A percentile compares a stretch with the other conserved stretches of the same genome.
Conservation (phyloP, 2,888 invertebrate species). For the Tinea semifulvella region DNA sequence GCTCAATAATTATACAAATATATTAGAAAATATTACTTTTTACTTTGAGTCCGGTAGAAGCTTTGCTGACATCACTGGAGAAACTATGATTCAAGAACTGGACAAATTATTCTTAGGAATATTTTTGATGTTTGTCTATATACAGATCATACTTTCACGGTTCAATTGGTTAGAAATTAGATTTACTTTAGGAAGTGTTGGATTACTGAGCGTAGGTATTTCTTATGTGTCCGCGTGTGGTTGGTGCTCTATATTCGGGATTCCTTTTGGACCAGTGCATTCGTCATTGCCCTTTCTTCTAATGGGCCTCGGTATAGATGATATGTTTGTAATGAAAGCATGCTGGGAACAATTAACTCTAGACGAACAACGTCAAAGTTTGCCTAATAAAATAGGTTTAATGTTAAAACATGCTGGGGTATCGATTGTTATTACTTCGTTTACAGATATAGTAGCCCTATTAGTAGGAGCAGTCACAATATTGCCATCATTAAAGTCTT, state of each 20-base stretch:
- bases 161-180: slow-evolving; percentile 79
- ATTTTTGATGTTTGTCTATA: slow-evolving; percentile 76
- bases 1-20: slow-evolving; percentile 40
- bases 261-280: slow-evolving; percentile 84
- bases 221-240: slow-evolving; percentile 77
- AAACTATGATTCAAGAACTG: slow-evolving; percentile 77
- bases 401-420: slow-evolving; percentile 84
- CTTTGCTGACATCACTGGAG: slow-evolving; percentile 78
- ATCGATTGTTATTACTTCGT: slow-evolving; percentile 83
- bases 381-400: slow-evolving; percentile 72
- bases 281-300: slow-evolving; percentile 82
- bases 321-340: slow-evolving; percentile 86
- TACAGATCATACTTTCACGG: slow-evolving; percentile 76
- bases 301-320: slow-evolving; percentile 84
- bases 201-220: slow-evolving; percentile 76
- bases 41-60: slow-evolving; percentile 72
- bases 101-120: slow-evolving; percentile 74
- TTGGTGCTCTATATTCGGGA: slow-evolving; percentile 74
- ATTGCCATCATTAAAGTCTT: slow-evolving; percentile 81
- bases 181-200: slow-evolving; percentile 72
- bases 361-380: slow-evolving; percentile 55
- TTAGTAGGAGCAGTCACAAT: slow-evolving; percentile 82
- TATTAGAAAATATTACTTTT: slow-evolving; percentile 42
- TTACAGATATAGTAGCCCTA: slow-evolving; percentile 84
- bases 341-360: slow-evolving; percentile 74